phyloP scores from a whole-genome alignment of 35 echinoderm and acorn worm species.

The Strongylocentrotus purpuratus region DNA sequence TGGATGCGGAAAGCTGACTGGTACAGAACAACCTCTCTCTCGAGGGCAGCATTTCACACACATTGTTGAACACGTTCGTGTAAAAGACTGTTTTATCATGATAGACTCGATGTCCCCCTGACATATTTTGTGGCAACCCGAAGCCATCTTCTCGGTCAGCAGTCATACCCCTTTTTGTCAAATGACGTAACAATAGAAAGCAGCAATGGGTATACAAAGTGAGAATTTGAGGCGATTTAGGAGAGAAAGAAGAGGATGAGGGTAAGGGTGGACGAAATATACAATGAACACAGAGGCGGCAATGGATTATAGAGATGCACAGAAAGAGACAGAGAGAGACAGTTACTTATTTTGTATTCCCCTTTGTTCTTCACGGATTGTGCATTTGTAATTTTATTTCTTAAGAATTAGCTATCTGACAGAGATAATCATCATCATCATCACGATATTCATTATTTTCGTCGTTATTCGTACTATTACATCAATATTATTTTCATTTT shows the following conservation, averaged over 20 bases:
- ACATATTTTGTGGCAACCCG: background rate
- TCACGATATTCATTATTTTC: background rate
- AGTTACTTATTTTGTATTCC: background rate
- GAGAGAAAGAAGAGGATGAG: background rate
- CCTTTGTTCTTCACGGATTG: too few species aligned
- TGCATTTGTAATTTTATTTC: too few species aligned
- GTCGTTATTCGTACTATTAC: background rate
- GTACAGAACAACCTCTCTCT: background rate
- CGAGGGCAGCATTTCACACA: background rate
- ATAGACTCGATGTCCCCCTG: background rate
- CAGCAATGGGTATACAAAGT: background rate
- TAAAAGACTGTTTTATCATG: background rate
- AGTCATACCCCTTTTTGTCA: background rate
- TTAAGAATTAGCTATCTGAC: too few species aligned
- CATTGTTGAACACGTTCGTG: background rate
- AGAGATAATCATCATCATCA: too few species aligned
- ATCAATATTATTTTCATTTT: background rate
- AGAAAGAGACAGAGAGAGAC: constrained; percentile 1
- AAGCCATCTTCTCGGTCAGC: background rate
- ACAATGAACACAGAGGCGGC: background rate
- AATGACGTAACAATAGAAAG: background rate
- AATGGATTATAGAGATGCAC: background rate
- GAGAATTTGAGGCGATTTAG: background rate
- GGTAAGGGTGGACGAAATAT: background rate
- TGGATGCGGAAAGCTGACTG: background rate